Conservation (phyloP, 2,113 vertebrate species). For the Sylvicapra grimmia region DNA sequence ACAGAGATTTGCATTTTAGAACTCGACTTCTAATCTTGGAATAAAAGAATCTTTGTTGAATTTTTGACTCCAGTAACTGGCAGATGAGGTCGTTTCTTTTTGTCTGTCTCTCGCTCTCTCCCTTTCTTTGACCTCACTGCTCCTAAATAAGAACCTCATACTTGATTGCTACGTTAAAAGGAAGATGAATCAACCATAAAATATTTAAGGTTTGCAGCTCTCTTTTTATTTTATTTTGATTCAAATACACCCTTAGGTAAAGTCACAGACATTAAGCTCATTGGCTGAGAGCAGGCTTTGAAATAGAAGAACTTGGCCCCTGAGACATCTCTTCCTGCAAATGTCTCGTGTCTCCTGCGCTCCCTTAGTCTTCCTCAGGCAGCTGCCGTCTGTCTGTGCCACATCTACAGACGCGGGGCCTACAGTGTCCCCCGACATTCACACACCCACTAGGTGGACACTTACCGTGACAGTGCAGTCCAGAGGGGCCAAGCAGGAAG, state of each 20-base stretch:
- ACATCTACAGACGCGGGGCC: no score
- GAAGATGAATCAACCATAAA: not conserved
- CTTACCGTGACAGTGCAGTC: not conserved
- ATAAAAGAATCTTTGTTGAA: constrained; percentile 1
- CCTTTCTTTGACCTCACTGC: not conserved
- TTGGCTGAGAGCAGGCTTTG: not conserved
- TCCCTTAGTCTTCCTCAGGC: not conserved
- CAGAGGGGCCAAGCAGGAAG: not conserved
- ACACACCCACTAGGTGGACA: not conserved
- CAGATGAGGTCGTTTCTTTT: not conserved
- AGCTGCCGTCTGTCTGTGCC: not conserved
- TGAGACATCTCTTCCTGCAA: not conserved
- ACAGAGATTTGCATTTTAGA: constrained; percentile 45
- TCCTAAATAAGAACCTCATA: not conserved
- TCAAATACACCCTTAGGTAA: not conserved
- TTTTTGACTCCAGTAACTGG: not conserved
- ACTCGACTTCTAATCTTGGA: constrained; percentile 22
- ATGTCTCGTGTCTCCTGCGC: rapidly evolving
- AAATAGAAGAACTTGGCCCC: not conserved
- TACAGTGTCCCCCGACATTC: not conserved
- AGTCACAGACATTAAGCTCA: not conserved
- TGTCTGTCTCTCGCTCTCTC: not conserved
- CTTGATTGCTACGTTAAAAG: not conserved
- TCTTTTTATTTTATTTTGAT: not conserved
- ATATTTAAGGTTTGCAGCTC: not conserved